Conservation (phyloP, 2,888 invertebrate species). For the Drosophila kuntzei region DNA sequence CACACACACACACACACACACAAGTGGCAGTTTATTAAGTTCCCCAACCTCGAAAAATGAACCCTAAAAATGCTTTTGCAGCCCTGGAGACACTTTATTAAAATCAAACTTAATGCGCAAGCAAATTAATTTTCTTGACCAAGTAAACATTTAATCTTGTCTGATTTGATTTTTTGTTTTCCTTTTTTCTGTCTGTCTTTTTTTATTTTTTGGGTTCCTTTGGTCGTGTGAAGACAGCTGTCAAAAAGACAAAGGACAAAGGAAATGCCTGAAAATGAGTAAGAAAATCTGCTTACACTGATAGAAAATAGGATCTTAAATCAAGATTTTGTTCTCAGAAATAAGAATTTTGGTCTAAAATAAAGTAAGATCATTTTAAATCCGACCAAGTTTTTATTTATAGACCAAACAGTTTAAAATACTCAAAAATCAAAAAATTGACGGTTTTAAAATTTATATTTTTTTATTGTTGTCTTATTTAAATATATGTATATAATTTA, state of each 20-base stretch:
- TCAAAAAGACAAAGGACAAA: slow-evolving; percentile 44
- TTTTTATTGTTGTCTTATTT: too few relatives aligned
- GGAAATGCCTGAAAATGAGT: background rate
- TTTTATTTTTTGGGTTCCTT: background rate
- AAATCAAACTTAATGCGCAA: slow-evolving; percentile 74
- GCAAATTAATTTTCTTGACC: slow-evolving; percentile 74
- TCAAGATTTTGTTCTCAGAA: too few relatives aligned
- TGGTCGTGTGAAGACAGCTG: slow-evolving; percentile 57
- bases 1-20: slow-evolving; percentile 26
- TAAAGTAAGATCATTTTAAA: too few relatives aligned
- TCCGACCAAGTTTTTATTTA: too few relatives aligned
- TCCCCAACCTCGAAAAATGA: slow-evolving; percentile 26
- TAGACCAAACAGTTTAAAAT: too few relatives aligned
- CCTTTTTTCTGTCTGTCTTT: background rate
- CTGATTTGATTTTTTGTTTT: background rate
- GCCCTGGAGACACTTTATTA: slow-evolving; percentile 70
- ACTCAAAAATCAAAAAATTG: too few relatives aligned
- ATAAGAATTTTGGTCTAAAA: too few relatives aligned
- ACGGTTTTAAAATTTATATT: too few relatives aligned
- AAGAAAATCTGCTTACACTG: too few relatives aligned
- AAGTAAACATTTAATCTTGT: slow-evolving; percentile 70
- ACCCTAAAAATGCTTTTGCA: slow-evolving; percentile 29
- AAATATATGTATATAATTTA: too few relatives aligned
- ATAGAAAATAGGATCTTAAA: too few relatives aligned
- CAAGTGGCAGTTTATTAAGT: slow-evolving; percentile 71